Base-by-base conservation (phyloP, 1,140 invertebrate species). In the Cherax quadricarinatus region DNA sequence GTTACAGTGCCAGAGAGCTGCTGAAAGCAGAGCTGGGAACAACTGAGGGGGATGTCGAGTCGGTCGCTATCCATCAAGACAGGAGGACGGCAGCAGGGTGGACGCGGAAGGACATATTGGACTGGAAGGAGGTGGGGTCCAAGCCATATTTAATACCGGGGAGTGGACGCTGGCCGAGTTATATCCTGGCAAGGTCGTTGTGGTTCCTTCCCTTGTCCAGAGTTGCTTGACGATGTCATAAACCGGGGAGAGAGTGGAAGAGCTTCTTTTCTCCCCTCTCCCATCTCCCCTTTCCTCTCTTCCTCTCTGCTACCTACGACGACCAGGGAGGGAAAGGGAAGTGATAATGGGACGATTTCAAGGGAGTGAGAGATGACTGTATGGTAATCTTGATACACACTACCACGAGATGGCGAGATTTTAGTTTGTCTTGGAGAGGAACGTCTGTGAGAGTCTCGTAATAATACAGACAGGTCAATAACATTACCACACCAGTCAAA, bases 111-210 rank as follows among this genome's bases (percentile, higher is more conserved):
- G 86, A 88, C 86, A 88, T 88, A 88, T 88, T 88, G 86, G 86
- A 14, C 53, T 9, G 62, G 73, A 24, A 62, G 51, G 75, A 78
- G 86, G 86, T 21, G 73, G 53, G 53, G 78, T 6, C 75, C 49
- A 62, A 78, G 78, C 86, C 86, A 88, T 88, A 88, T 88, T 88
- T 88, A 88, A 81, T 81, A 88, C 86, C 86, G 41, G 57, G 86
- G 86, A 88, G 86, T 88, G 86, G 86, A 88, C 86, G 75, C 49
- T 88, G 86, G 86, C 78, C 86, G 86, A 81, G 86, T 88, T 88
- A 88, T 88, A 66, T 81, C 86, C 60, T 41, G 86, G 49, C 24
- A 66, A 88, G 86, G 86, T 88, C 86, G 86, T 88, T 88, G 86
- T 88, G 86, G 86, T 78, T 62, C 75, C 73, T 51, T 81, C 86